Evolutionary conservation across 2,888 invertebrate species (phyloP).

Genomic region (Nemoura dubitans): DNA sequence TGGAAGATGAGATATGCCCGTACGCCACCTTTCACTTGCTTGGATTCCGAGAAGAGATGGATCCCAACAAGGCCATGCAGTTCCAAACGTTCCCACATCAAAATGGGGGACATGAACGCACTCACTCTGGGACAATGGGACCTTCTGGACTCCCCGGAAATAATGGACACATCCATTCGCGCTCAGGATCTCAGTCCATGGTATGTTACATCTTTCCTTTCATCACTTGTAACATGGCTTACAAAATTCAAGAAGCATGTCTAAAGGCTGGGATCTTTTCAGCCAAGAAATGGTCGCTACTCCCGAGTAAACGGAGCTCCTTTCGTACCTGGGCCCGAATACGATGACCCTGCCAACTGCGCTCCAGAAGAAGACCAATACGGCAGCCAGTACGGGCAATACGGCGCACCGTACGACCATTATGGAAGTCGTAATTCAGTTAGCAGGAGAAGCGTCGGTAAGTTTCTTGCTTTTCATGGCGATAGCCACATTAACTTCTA

Average conservation of each 20-base stretch:
- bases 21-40: conserved; percentile 96
- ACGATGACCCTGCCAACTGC: conserved; percentile 93
- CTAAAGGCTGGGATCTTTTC: too few relatives aligned
- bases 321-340: conserved; percentile 75
- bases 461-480: conserved; percentile 32
- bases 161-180: conserved; percentile 80
- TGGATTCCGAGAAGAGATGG: conserved; percentile 96
- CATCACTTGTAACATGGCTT: neutral
- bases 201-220: conserved; percentile 60
- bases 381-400: conserved; percentile 83
- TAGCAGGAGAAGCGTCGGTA: conserved; percentile 56
- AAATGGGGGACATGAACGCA: conserved; percentile 66
- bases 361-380: conserved; percentile 92
- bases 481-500: neutral
- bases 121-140: conserved; percentile 83
- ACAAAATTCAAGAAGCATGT: too few relatives aligned
- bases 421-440: conserved; percentile 86
- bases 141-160: conserved; percentile 73
- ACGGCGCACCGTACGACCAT: conserved; percentile 89
- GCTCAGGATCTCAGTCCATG: conserved; percentile 91
- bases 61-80: conserved; percentile 88
- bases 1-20: conserved; percentile 96
- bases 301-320: conserved; percentile 77
- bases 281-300: conserved; percentile 67
- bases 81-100: conserved; percentile 89